Conservation (phyloP, 2,797 vertebrate species). For the Lepilemur ruficaudatus region DNA sequence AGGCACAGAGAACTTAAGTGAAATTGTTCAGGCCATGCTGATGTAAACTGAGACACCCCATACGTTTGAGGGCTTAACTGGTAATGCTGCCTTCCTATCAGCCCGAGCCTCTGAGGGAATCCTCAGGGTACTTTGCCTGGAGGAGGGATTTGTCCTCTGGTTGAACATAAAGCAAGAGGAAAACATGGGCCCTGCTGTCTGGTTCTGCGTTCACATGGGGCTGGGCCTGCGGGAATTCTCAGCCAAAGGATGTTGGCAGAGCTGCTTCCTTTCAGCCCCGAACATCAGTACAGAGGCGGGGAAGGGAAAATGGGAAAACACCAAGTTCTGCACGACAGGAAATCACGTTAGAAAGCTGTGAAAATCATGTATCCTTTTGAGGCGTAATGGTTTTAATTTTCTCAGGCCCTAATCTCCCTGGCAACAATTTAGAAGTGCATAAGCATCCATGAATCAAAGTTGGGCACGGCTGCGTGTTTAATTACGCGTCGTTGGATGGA, state of each 20-base stretch:
- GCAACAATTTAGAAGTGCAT: conserved; percentile 84
- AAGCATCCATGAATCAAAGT: conserved; percentile 84
- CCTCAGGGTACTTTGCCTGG: not conserved
- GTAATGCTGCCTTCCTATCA: not conserved
- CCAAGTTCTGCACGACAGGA: conserved; percentile 81
- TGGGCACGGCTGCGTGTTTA: conserved; percentile 82
- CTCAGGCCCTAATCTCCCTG: conserved; percentile 85
- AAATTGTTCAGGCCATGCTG: too few species aligned
- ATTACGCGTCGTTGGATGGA: conserved; percentile 83
- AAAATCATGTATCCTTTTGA: conserved; percentile 84
- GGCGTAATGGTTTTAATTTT: conserved; percentile 84
- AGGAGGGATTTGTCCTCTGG: not conserved
- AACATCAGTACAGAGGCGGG: conserved; percentile 6
- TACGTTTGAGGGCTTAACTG: not conserved
- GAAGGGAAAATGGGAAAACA: conserved; percentile 74
- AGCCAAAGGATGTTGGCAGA: not conserved
- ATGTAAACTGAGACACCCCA: not conserved
- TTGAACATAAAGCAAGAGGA: not conserved
- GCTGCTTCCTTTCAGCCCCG: not conserved
- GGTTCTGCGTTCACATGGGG: not conserved
- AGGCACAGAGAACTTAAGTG: not conserved
- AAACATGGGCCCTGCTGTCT: not conserved
- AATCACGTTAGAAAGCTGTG: conserved; percentile 83
- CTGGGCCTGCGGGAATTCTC: not conserved
- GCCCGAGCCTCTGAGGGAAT: not conserved